Percentiles rank a stretch among this genome's conserved stretches.
Evolutionary conservation across 1,140 invertebrate species (phyloP).

Genomic region (Hypothenemus hampei): DNA sequence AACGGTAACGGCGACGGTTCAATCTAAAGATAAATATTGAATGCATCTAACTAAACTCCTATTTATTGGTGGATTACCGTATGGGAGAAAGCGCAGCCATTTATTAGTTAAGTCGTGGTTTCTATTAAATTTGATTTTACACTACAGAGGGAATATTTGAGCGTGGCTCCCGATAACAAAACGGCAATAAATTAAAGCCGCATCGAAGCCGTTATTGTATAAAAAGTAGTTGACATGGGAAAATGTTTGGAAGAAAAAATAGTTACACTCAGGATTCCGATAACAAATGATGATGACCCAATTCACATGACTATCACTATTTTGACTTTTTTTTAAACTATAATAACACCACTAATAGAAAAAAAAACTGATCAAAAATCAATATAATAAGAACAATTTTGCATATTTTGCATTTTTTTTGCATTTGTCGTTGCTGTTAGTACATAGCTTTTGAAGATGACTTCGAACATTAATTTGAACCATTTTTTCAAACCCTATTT

Average conservation of each 20-base stretch:
- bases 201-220: constrained; percentile 13
- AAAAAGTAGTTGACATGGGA: constrained; percentile 12
- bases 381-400: too few species aligned
- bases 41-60: constrained; percentile 22
- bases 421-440: too few species aligned
- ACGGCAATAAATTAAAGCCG: constrained; percentile 18
- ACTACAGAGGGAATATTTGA: constrained; percentile 13
- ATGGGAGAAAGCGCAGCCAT: constrained; percentile 15
- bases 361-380: too few species aligned
- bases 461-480: too few species aligned
- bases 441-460: too few species aligned
- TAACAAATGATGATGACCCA: not conserved
- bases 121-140: constrained; percentile 22
- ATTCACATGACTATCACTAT: not conserved
- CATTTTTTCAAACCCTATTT: too few species aligned
- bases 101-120: constrained; percentile 14
- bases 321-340: too few species aligned
- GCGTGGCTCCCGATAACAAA: constrained; percentile 15
- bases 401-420: too few species aligned
- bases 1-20: constrained; percentile 6
- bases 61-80: constrained; percentile 12
- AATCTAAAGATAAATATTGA: constrained; percentile 24
- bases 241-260: constrained; percentile 7
- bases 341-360: too few species aligned
- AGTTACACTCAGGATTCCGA: not conserved